Evolutionary conservation across 1,140 invertebrate genomes (phyloP), one percentile per base, ranked within the genome.

Genomic region (Ceratina australensis): DNA sequence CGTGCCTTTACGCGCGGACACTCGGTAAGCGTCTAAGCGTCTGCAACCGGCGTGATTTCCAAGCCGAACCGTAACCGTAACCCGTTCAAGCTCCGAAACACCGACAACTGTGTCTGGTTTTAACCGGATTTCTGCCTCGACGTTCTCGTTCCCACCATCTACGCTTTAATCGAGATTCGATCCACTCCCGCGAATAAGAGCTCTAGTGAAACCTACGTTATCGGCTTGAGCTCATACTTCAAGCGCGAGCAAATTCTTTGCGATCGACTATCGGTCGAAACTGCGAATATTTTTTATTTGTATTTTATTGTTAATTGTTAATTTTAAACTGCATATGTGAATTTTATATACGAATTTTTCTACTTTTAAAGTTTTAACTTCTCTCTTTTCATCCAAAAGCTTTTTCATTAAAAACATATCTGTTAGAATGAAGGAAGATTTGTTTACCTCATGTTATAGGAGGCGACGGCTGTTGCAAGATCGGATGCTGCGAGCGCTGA

Each of bases 371-470:
- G 47, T 56, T 13, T 28, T n/a, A 1, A 54, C 7, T 52, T 24
- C 13, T 0, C 24, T 26, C 2, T 26, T 50, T n/a, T 50, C 47
- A 3, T 1, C 2, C 18, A 3, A 8, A 47, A 2, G 15, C n/a
- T 12, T 49, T 18, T 28, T 1, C 22, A 5, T 8, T 2, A 2
- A 52, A 18, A n/a, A 12, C n/a, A n/a, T 50, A 20, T 7, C 12
- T 13, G 22, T 1, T 18, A 22, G 16, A 2, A n/a, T n/a, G 49
- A 18, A 67, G 24, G 56, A 7, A 61, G 47, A n/a, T 7, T 1
- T n/a, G 49, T 64, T 89, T 92, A 96, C 95, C 95, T 96, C 93
- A 96, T 96, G 87, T 95, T 95, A 87, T 96, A 97, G 8, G 95
- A 94, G 75, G 89, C 91, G 63, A 92, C 91, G 56, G 93, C 93